Evolutionary conservation across 2,113 vertebrate genomes (phyloP).

Genomic region (Nettapus auritus): DNA sequence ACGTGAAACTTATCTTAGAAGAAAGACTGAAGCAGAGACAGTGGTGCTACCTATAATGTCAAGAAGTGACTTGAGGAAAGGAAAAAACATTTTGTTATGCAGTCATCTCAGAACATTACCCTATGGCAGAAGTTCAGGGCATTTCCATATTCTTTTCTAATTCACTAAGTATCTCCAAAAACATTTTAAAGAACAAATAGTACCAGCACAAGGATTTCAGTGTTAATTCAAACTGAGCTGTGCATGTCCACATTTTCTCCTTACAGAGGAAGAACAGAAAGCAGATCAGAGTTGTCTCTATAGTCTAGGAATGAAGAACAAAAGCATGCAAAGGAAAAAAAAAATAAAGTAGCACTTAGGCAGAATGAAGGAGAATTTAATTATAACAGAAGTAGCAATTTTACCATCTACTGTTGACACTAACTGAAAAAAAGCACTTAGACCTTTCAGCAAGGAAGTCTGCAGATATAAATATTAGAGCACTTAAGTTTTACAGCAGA

Average conservation of each 20-base stretch:
- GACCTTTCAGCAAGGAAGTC: background rate
- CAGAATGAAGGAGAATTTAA: background rate
- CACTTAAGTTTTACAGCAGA: background rate
- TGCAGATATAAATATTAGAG: background rate
- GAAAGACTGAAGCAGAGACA: background rate
- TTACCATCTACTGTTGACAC: background rate
- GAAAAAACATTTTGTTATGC: background rate
- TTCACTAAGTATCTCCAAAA: background rate
- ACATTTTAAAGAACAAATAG: background rate
- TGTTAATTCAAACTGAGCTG: background rate
- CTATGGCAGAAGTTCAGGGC: background rate
- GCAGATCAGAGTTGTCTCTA: background rate
- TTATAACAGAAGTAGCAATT: background rate
- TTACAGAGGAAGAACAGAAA: background rate
- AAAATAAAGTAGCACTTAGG: background rate
- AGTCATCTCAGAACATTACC: background rate
- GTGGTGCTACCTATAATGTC: background rate
- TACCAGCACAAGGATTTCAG: background rate
- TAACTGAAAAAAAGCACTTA: background rate
- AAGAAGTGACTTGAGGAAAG: background rate
- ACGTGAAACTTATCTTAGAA: background rate
- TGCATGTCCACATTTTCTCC: background rate
- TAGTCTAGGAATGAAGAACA: background rate
- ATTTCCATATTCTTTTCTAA: background rate
- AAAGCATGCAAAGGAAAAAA: background rate